Base-by-base conservation (phyloP, 2,797 vertebrate species). In the Staurois parvus region DNA sequence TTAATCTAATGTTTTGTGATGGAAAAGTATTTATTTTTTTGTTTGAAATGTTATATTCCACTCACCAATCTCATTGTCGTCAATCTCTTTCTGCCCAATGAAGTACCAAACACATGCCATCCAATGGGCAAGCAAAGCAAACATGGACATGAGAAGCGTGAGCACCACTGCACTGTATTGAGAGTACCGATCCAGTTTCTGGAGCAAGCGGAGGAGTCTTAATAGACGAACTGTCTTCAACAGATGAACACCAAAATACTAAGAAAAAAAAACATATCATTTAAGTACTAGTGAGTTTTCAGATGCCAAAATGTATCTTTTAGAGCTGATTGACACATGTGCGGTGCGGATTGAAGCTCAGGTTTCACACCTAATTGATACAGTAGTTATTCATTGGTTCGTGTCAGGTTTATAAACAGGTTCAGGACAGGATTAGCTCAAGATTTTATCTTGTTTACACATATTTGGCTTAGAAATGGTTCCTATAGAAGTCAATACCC, bases 61-160 rank as follows among this genome's bases (percentile, higher is more conserved):
- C 85, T 87, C 24, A 87, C 85, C 85, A 66, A 87, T 87, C 17
- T 88, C 88, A 80, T 88, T 72, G 64, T 59, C 40, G 64, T 88
- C 88, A 72, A 85, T 74, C 30, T 88, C 88, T 32, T 85, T 88
- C 81, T 88, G 86, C 13, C 88, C 88, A 68, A 88, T 88, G 48
- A 84, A 87, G 73, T 88, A 88, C 88, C 88, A 88, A n/a, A 88
- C 81, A 77, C 88, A 88, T 15, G 84, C 88, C 88, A 88, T 88
- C 88, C 88, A 88, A 67, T 88, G 88, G 15, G 88, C 88, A 72
- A 88, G 83, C 21, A 88, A 68, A 28, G 79, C 88, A 81, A 88
- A 88, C 88, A 88, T 88, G 30, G 86, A 86, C 88, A 88, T 88
- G 32, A 88, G 88, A 12, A 88, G 84, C 0, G 88, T 88, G 34